phyloP scores from a whole-genome alignment of 2,113 vertebrate species.

The Cyanoramphus novaezelandiae region DNA sequence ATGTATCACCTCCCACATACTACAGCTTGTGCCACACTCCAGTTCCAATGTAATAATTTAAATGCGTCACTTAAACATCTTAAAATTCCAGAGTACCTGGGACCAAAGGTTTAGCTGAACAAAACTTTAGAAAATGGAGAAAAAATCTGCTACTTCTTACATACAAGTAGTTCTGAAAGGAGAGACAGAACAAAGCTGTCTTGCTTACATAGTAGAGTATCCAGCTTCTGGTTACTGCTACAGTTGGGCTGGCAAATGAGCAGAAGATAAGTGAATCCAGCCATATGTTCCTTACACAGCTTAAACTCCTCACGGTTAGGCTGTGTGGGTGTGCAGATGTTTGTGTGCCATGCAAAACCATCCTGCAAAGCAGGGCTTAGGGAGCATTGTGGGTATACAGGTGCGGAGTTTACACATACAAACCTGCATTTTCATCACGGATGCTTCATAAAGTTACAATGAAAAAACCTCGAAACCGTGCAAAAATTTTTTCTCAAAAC shows the following conservation, averaged over 20 bases:
- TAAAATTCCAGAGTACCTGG: not conserved
- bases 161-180: not conserved
- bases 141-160: not conserved
- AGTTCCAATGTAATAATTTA: not conserved
- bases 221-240: not conserved
- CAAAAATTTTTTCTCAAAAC: not conserved
- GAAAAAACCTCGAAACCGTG: not conserved
- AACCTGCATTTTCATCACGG: not conserved
- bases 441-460: not conserved
- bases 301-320: not conserved
- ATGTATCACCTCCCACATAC: not conserved
- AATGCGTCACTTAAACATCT: not conserved
- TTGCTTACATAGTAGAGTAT: not conserved
- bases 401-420: not conserved
- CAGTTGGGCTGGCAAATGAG: not conserved
- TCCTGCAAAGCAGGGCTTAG: not conserved
- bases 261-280: not conserved
- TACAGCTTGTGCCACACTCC: not conserved
- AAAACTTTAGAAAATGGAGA: not conserved
- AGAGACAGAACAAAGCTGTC: not conserved
- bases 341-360: not conserved
- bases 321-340: not conserved
- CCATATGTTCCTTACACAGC: not conserved
- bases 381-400: fast-evolving
- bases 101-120: not conserved